These are phyloP conservation scores for Sitobion miscanthi DNA, from an alignment of 1,140 invertebrate genomes.

Conservation along the genomic window DNA sequence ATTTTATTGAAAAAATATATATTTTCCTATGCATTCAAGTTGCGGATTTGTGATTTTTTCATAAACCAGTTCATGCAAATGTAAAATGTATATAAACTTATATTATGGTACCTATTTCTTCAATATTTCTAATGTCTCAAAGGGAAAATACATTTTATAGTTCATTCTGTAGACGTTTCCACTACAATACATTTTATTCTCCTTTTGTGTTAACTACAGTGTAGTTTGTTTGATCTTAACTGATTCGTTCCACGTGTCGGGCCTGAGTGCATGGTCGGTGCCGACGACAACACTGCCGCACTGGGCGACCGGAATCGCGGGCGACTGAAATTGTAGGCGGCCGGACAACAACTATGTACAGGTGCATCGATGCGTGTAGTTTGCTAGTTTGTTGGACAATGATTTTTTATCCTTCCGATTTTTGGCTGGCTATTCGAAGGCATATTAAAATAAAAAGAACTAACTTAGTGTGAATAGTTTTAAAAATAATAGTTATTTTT, in stretches of 20 bases:
- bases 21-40: neutral
- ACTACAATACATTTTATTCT: neutral
- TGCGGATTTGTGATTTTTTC: neutral
- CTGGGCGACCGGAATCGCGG: slow-evolving; percentile 49
- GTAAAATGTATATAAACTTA: neutral
- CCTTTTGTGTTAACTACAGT: neutral
- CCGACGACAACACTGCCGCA: slow-evolving; percentile 8
- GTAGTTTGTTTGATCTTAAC: slow-evolving; percentile 10
- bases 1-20: neutral
- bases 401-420: slow-evolving; percentile 13
- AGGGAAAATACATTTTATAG: neutral
- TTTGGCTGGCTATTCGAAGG: neutral
- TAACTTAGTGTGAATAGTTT: neutral
- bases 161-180: neutral
- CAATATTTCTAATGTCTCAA: neutral
- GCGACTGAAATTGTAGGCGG: slow-evolving; percentile 30
- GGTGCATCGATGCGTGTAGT: slow-evolving; percentile 46
- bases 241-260: slow-evolving; percentile 45
- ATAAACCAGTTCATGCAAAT: neutral
- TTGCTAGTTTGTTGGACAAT: slow-evolving; percentile 32
- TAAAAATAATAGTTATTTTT: neutral
- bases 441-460: neutral
- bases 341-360: slow-evolving; percentile 35
- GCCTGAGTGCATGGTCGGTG: slow-evolving; percentile 13
- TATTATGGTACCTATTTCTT: neutral